phyloP scores from a whole-genome alignment of 92 coral and sea anemone species.

The Nematostella vectensis region DNA sequence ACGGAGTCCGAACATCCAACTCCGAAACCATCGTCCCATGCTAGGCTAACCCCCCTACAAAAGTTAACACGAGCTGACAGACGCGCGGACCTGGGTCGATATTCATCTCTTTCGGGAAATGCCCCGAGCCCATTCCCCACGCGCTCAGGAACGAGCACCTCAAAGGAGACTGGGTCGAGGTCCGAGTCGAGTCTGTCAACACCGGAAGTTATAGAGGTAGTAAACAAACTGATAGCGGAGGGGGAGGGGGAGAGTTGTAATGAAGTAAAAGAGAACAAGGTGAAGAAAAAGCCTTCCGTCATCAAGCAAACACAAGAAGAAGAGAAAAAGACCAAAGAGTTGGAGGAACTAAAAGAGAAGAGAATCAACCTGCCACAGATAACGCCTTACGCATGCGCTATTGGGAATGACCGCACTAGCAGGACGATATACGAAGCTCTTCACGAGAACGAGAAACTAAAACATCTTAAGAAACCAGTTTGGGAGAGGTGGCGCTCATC shows the following conservation, averaged over 20 bases:
- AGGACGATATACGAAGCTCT: constrained; percentile 43
- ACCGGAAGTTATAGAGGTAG: constrained; percentile 18
- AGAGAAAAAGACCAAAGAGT: neutral
- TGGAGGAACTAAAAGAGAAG: constrained; percentile 1
- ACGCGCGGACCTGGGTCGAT: neutral
- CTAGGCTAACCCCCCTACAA: neutral
- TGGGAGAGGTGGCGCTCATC: constrained; percentile 1
- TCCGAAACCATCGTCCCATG: no score
- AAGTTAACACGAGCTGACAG: neutral
- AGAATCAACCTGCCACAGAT: constrained; percentile 13
- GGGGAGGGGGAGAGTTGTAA: constrained; percentile 1
- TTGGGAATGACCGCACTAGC: constrained; percentile 6
- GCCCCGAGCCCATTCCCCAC: constrained; percentile 20
- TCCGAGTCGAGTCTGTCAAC: constrained; percentile 27
- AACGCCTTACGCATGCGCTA: constrained; percentile 17
- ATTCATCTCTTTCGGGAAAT: constrained; percentile 7
- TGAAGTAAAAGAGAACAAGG: neutral
- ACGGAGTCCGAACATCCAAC: no score
- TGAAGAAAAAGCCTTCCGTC: neutral
- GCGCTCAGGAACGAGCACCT: constrained; percentile 6
- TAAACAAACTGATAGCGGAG: constrained; percentile 11
- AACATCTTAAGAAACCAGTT: neutral
- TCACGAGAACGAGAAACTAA: neutral
- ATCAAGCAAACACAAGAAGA: neutral
- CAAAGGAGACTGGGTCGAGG: constrained; percentile 2